These are phyloP conservation scores for Taenioides sp. DNA, from an alignment of 2,797 vertebrate genomes.

Conservation along the genomic window DNA sequence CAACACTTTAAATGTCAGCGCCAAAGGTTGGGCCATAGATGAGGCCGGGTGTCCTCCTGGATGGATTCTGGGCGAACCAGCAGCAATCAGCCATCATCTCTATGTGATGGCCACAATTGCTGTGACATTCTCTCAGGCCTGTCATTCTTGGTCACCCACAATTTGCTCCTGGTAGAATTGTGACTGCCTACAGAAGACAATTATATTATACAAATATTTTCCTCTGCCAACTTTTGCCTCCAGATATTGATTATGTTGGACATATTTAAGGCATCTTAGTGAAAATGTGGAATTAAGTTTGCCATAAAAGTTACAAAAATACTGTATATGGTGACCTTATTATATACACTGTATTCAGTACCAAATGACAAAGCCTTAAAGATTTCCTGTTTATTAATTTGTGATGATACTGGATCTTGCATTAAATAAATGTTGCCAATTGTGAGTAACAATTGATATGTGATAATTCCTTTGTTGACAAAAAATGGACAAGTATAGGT, in stretches of 20 bases:
- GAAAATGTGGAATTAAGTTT: neutral
- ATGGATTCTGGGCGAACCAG: conserved; percentile 93
- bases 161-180: conserved; percentile 83
- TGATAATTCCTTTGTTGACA: too few relatives aligned
- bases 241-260: conserved; percentile 1
- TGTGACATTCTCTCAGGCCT: conserved; percentile 98
- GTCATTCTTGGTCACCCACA: conserved; percentile 88
- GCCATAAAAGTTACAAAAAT: neutral
- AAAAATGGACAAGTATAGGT: neutral
- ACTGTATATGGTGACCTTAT: neutral
- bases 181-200: conserved; percentile 78
- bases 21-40: conserved; percentile 97
- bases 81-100: conserved; percentile 98
- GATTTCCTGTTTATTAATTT: neutral
- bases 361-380: neutral
- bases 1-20: conserved; percentile 99
- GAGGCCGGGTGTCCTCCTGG: conserved; percentile 89
- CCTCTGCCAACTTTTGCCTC: conserved; percentile 36
- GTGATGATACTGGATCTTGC: too few relatives aligned
- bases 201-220: conserved; percentile 51
- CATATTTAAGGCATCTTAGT: neutral
- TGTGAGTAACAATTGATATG: too few relatives aligned
- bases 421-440: too few relatives aligned
- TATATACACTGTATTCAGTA: too few relatives aligned
- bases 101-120: conserved; percentile 99